phyloP scores from a whole-genome alignment of 2,888 invertebrate genomes.

The Vanessa cardui region DNA sequence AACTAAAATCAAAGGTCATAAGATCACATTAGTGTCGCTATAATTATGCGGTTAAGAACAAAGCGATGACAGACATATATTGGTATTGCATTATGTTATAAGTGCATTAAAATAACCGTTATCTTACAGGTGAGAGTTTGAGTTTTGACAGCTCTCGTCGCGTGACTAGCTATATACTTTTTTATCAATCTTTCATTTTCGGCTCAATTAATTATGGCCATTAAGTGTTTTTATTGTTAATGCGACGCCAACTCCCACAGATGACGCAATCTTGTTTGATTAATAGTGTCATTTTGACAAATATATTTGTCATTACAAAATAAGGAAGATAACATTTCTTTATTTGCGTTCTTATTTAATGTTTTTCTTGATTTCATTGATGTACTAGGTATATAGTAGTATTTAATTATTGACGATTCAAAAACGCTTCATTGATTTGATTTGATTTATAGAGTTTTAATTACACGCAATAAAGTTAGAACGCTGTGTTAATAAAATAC shows the following conservation, averaged over 20 bases:
- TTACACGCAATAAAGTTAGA: too few relatives aligned
- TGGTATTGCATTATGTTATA: constrained; percentile 37
- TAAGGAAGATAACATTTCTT: not conserved
- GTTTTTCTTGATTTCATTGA: not conserved
- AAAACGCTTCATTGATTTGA: too few relatives aligned
- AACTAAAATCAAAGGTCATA: constrained; percentile 28
- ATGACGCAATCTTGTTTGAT: constrained; percentile 43
- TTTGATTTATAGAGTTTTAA: too few relatives aligned
- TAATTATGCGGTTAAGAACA: constrained; percentile 35
- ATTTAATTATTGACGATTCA: too few relatives aligned
- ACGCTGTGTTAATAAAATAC: too few relatives aligned
- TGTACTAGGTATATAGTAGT: too few relatives aligned
- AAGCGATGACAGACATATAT: constrained; percentile 38
- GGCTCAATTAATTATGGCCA: constrained; percentile 69
- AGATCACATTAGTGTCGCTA: constrained; percentile 37
- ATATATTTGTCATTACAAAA: not conserved
- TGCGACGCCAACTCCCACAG: constrained; percentile 61
- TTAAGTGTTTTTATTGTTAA: constrained; percentile 59
- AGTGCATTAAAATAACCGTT: constrained; percentile 44
- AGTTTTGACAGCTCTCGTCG: constrained; percentile 65
- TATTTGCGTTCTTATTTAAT: not conserved
- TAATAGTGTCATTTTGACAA: constrained; percentile 22
- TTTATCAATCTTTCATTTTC: constrained; percentile 58
- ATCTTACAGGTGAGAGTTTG: constrained; percentile 51
- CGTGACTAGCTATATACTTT: constrained; percentile 66